phyloP scores from a whole-genome alignment of 2,797 vertebrate species.

The Pithecia hirsuta region DNA sequence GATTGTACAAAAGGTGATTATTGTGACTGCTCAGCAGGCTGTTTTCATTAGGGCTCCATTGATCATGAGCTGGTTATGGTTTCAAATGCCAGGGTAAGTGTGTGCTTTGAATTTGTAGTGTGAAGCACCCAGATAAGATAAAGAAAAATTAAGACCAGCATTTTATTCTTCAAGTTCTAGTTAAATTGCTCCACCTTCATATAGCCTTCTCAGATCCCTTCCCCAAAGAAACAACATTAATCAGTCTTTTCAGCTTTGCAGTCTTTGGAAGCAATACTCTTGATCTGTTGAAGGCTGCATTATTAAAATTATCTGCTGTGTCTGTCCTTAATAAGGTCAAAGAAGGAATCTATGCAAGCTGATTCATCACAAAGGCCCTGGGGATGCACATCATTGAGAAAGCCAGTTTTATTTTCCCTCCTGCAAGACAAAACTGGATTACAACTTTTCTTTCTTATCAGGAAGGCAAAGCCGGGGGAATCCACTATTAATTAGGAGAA shows the following conservation, averaged over 20 bases:
- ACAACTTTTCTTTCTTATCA: constrained; percentile 48
- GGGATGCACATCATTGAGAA: constrained; percentile 75
- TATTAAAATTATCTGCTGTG: constrained; percentile 79
- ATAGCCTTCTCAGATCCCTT: neutral
- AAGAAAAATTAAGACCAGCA: constrained; percentile 63
- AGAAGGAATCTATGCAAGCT: constrained; percentile 75
- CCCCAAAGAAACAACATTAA: constrained; percentile 69
- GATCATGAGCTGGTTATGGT: constrained; percentile 78
- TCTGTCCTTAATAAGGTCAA: constrained; percentile 83
- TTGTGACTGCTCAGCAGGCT: constrained; percentile 70
- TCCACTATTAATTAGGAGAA: constrained; percentile 46
- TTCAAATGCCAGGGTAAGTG: constrained; percentile 66
- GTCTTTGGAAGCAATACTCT: constrained; percentile 64
- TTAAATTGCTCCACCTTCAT: constrained; percentile 59
- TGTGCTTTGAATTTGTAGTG: neutral
- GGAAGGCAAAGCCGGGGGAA: constrained; percentile 59
- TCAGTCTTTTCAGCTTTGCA: constrained; percentile 55
- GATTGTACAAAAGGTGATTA: constrained; percentile 83
- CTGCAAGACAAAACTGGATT: constrained; percentile 65
- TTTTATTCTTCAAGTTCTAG: constrained; percentile 72
- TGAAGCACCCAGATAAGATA: constrained; percentile 38
- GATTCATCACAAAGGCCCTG: constrained; percentile 79
- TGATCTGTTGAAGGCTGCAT: constrained; percentile 67
- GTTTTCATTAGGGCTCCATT: constrained; percentile 83
- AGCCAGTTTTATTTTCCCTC: constrained; percentile 73